phyloP scores from a whole-genome alignment of 2,113 vertebrate species.

The Periophthalmus modestus region DNA sequence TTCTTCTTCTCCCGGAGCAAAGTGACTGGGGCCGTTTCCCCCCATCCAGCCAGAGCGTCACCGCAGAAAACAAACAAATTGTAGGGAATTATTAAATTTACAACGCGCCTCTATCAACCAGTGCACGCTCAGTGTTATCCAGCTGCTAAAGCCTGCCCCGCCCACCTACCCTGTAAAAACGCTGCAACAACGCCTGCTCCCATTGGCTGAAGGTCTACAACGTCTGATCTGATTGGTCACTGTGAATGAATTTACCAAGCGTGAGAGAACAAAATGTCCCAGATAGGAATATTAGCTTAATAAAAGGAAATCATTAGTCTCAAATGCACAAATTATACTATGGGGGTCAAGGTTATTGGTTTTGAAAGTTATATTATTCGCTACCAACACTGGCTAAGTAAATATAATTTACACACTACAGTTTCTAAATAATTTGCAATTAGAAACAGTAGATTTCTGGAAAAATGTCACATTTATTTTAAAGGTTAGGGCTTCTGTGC shows the following conservation, averaged over 20 bases:
- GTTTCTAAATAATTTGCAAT: too few relatives aligned
- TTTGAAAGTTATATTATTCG: background rate
- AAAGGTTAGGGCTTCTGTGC: too few relatives aligned
- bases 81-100: slow-evolving; percentile 3
- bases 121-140: background rate
- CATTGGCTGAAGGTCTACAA: slow-evolving; percentile 61
- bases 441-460: too few relatives aligned
- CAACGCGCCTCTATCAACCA: background rate
- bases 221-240: slow-evolving; percentile 52
- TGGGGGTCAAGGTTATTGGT: background rate
- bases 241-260: background rate
- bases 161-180: slow-evolving; percentile 29
- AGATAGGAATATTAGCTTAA: background rate
- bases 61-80: background rate
- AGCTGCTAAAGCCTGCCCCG: slow-evolving; percentile 16
- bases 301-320: background rate
- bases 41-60: slow-evolving; percentile 58
- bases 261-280: slow-evolving; percentile 57
- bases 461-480: too few relatives aligned
- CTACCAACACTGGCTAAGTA: too few relatives aligned
- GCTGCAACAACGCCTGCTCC: slow-evolving; percentile 17
- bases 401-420: too few relatives aligned
- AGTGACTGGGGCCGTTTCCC: slow-evolving; percentile 66
- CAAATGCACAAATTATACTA: background rate
- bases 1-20: slow-evolving; percentile 49